Base-by-base conservation (phyloP, 1,140 invertebrate genomes). In the Ceratoteleas bidentatus region DNA sequence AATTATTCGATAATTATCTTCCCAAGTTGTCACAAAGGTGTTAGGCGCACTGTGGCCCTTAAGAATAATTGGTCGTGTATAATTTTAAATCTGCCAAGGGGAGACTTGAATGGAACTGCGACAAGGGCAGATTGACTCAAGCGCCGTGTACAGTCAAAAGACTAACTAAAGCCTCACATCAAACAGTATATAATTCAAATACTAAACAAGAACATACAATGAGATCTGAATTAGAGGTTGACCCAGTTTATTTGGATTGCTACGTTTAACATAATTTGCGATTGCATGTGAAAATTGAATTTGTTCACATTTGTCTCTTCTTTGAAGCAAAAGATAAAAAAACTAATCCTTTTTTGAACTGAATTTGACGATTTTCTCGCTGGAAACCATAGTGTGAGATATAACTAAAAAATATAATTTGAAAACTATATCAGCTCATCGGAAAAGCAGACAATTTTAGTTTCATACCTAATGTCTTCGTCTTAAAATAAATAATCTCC, bases 151-250 rank as follows among this genome's bases (percentile, higher is more conserved):
- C 47, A 75, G 60, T 60, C 72, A 76, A 68, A 68, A 76, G 72
- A 75, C 72, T 66, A 68, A 62, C 56, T 68, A 68, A 56, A 56
- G 50, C 64, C 15, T 76, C 57, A 68, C 50, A 40, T 62, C 64
- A 68, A 61, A 76, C 38, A 76, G 73, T 76, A 68, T 61, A 68
- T 68, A 76, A 68, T 76, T 76, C 56, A 76, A 68, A 76, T 76
- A 62, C 57, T 45, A 76, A 61, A 68, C 64, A 76, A 61, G 32
- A 54, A 54, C 56, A 68, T 64, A 62, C 73, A 68, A 76, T 68
- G 57, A 76, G 47, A 76, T 47, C 56, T 58, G 54, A 61, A 76
- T 68, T 68, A 76, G 45, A 75, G 72, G 61, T 75, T 66, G 72
- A 13, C 62, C 73, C 49, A 61, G 49, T 60, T 76, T 61, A 61